A percentile compares a stretch with the other conserved stretches of the same genome.
Evolutionary conservation across 2,888 invertebrate species (phyloP).

Genomic region (Elegia similella): DNA sequence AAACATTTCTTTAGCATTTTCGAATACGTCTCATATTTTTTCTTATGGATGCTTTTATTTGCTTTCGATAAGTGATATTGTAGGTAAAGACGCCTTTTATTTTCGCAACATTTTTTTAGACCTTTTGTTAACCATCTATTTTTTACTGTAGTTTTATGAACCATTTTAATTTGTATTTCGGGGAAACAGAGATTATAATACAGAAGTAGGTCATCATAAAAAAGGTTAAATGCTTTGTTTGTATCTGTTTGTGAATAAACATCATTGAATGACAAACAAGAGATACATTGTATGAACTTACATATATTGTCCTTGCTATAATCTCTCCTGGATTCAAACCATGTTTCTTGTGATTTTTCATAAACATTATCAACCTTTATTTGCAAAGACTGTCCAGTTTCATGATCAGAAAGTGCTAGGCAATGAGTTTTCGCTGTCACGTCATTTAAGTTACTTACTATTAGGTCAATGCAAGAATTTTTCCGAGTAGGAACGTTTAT

Average conservation of each 20-base stretch:
- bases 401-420: too few relatives aligned
- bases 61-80: too few relatives aligned
- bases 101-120: background rate
- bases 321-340: background rate
- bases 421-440: too few relatives aligned
- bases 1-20: too few relatives aligned
- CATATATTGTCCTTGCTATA: background rate
- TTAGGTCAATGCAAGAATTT: too few relatives aligned
- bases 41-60: too few relatives aligned
- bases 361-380: too few relatives aligned
- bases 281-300: background rate
- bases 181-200: background rate
- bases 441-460: too few relatives aligned
- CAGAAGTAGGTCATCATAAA: background rate
- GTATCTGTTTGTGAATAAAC: background rate
- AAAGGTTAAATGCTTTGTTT: background rate
- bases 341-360: constrained; percentile 2
- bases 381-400: too few relatives aligned
- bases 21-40: too few relatives aligned
- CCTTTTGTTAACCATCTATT: background rate
- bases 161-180: background rate
- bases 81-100: background rate
- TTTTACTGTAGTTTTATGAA: background rate
- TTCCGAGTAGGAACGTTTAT: too few relatives aligned
- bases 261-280: background rate